Evolutionary conservation across 2,113 vertebrate genomes (phyloP), one percentile per base, ranked within the genome.

Genomic region (Mystacornis crossleyi): DNA sequence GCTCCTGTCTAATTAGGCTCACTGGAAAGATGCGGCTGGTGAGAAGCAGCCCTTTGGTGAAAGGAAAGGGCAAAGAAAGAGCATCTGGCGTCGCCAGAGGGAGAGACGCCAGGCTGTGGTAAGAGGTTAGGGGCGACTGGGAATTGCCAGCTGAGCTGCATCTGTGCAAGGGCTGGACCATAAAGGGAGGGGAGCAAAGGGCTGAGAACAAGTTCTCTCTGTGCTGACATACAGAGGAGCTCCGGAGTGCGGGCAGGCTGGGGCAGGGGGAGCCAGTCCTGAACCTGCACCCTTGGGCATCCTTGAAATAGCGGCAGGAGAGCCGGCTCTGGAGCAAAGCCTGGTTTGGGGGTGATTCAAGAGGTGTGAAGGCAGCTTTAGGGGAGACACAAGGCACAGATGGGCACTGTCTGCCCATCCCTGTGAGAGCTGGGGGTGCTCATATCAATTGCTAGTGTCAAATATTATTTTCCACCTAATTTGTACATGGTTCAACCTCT

Each of bases 1-100:
- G 75, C 85, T 88, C 53, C 58, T 33, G 88, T 79, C 85, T 96
- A 90, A 95, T 96, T 94, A 96, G 71, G 33, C 80, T 83, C 38
- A 0, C 64, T 90, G 82, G 60, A 69, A 89, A 95, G 82, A 90
- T 55, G 88, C 0, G 14, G 55, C 55, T 6, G 26, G 64, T 80
- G 88, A 73, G 84, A 73, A 77, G 48, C 85, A 66, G 67, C 60
- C 58, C 62, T 85, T 84, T 50, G 62, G 74, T 90, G 84, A 58
- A 86, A 83, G 47, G 65, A 19, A 50, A 87, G 19, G 58, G 34
- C 51, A 58, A 48, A 91, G 74, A 95, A 61, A 48, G 61, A 81
- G 83, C 18, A 29, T 93, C 95, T 95, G 94, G 73, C 89, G 93
- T 50, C 1, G 15, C 80, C 2, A 2, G 54, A 72, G 82, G 79